These are phyloP conservation scores for Listrodromus nycthemerus DNA, from an alignment of 2,888 invertebrate genomes.

Conservation along the genomic window DNA sequence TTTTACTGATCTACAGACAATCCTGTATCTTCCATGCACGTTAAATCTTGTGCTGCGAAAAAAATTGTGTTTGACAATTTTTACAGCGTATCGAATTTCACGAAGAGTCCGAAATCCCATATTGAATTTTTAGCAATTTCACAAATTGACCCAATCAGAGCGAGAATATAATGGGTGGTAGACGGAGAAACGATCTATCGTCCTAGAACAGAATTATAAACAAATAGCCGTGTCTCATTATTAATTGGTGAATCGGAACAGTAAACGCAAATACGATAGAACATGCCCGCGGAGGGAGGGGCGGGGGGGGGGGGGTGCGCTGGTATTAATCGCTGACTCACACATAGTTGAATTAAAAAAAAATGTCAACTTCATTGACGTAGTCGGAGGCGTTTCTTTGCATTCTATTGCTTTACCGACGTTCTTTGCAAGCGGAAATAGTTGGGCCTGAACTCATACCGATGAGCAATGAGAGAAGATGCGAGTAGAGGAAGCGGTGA, in stretches of 20 bases:
- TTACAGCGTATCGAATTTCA: not conserved
- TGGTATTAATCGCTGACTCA: not conserved
- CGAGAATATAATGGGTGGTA: not conserved
- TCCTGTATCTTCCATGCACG: not conserved
- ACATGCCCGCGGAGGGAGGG: not conserved
- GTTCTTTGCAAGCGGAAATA: slow-evolving; percentile 40
- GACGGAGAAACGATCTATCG: not conserved
- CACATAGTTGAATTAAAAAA: not conserved
- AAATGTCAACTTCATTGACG: too few species aligned
- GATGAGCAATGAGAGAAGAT: not conserved
- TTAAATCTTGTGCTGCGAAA: too few species aligned
- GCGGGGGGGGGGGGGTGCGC: not conserved
- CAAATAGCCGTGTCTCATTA: slow-evolving; percentile 17
- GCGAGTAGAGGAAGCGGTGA: not conserved
- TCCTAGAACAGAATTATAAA: slow-evolving; percentile 26
- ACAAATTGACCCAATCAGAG: not conserved
- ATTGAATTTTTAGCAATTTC: not conserved
- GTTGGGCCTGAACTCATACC: slow-evolving; percentile 21
- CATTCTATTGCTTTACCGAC: not conserved
- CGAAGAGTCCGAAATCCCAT: not conserved
- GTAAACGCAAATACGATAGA: slow-evolving; percentile 3
- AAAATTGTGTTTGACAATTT: not conserved
- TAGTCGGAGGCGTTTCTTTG: not conserved
- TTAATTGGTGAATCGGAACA: slow-evolving; percentile 10
- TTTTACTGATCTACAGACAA: not conserved